phyloP scores from a whole-genome alignment of 2,113 vertebrate species.

The Aspiorhynchus laticeps region DNA sequence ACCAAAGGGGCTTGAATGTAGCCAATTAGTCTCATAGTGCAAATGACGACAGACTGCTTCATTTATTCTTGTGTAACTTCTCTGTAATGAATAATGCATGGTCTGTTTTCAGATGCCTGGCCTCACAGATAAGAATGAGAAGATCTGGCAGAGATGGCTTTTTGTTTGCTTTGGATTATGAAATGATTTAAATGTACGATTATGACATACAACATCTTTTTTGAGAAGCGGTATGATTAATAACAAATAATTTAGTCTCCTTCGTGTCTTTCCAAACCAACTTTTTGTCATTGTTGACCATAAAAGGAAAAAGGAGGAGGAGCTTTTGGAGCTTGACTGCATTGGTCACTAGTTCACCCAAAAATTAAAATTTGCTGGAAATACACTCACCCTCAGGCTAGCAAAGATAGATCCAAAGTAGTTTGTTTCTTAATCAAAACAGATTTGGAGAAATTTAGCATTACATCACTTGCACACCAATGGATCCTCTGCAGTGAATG shows the following conservation, averaged over 20 bases:
- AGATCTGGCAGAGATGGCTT: background rate
- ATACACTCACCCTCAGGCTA: background rate
- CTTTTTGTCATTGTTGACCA: background rate
- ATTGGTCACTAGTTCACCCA: background rate
- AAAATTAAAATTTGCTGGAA: background rate
- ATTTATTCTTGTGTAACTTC: constrained; percentile 43
- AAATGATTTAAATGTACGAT: background rate
- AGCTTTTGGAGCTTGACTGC: background rate
- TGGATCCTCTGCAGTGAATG: background rate
- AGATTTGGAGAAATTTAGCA: background rate
- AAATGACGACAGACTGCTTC: constrained; percentile 50
- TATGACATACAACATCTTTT: background rate
- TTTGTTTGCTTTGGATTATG: background rate
- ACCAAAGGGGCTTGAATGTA: constrained; percentile 55
- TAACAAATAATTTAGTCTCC: background rate
- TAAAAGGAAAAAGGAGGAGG: background rate
- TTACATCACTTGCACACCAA: background rate
- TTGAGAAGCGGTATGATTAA: background rate
- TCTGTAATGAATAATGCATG: constrained; percentile 39
- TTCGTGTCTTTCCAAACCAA: background rate
- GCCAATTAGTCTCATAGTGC: constrained; percentile 48
- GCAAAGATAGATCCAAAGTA: no score
- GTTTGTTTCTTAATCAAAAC: background rate
- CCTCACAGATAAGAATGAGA: background rate
- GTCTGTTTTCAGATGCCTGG: constrained; percentile 12